Conservation (phyloP, 2,888 invertebrate species). For the Pocota personata region DNA sequence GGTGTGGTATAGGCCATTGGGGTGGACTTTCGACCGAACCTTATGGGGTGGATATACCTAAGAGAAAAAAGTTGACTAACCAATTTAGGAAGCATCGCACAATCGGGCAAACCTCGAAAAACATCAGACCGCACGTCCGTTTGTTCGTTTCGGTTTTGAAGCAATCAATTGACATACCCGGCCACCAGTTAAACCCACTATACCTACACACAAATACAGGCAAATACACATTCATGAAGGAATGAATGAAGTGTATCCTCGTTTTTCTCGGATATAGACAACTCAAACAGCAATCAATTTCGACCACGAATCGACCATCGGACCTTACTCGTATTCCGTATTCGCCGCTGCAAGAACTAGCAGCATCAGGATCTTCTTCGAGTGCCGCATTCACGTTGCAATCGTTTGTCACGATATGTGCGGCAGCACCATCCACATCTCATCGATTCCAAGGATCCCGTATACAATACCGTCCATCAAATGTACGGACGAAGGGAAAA, state of each 20-base stretch:
- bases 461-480: constrained; percentile 31
- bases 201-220: constrained; percentile 7
- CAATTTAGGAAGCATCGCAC: constrained; percentile 63
- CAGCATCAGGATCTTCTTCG: constrained; percentile 6
- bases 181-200: constrained; percentile 45
- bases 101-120: constrained; percentile 57
- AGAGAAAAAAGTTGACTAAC: constrained; percentile 57
- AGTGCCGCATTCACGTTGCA: constrained; percentile 54
- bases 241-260: constrained; percentile 47
- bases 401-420: constrained; percentile 62
- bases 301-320: constrained; percentile 53
- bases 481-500: neutral
- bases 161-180: constrained; percentile 69
- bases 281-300: constrained; percentile 67
- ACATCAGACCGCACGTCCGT: constrained; percentile 67
- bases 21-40: constrained; percentile 8
- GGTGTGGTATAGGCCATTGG: constrained; percentile 36
- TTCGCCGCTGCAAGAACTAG: constrained; percentile 24
- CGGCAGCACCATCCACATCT: constrained; percentile 44
- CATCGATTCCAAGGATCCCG: constrained; percentile 36
- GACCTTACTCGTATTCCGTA: constrained; percentile 25
- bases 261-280: constrained; percentile 9
- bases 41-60: neutral
- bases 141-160: constrained; percentile 59
- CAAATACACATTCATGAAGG: neutral